These are phyloP conservation scores for Psophia crepitans DNA, from an alignment of 2,113 vertebrate species.

Conservation along the genomic window DNA sequence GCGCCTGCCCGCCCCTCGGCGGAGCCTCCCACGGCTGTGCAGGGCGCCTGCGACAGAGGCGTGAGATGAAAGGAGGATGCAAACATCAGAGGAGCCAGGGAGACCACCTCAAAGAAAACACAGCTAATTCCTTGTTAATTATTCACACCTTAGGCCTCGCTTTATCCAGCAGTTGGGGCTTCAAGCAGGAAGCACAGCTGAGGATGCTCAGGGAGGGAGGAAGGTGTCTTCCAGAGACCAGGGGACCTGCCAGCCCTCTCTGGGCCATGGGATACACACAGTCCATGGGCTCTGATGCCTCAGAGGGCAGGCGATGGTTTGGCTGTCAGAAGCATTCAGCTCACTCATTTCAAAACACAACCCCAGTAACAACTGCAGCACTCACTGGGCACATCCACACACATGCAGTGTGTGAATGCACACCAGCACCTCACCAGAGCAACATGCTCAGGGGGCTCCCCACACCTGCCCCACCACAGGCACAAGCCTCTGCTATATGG, in stretches of 20 bases:
- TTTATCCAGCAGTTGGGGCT: not conserved
- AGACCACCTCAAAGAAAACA: not conserved
- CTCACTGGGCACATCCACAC: accelerated
- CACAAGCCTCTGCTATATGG: not conserved
- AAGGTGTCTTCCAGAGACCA: not conserved
- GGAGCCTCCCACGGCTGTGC: not conserved
- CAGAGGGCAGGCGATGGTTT: not conserved
- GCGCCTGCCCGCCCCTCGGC: not conserved
- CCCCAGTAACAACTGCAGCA: not conserved
- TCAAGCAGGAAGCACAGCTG: not conserved
- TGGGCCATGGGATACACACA: accelerated
- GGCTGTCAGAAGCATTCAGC: not conserved
- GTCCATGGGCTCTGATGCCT: not conserved
- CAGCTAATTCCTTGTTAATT: conserved; percentile 28
- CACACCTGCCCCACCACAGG: not conserved
- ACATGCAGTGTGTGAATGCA: not conserved
- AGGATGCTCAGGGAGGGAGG: not conserved
- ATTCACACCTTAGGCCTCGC: not conserved
- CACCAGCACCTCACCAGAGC: not conserved
- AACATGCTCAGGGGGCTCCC: not conserved
- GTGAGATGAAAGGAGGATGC: not conserved
- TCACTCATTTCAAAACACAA: not conserved
- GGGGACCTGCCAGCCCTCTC: not conserved
- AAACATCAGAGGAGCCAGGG: not conserved
- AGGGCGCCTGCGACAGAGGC: not conserved